Base-by-base conservation (phyloP, 2,113 vertebrate species). In the Phocoena sinus region DNA sequence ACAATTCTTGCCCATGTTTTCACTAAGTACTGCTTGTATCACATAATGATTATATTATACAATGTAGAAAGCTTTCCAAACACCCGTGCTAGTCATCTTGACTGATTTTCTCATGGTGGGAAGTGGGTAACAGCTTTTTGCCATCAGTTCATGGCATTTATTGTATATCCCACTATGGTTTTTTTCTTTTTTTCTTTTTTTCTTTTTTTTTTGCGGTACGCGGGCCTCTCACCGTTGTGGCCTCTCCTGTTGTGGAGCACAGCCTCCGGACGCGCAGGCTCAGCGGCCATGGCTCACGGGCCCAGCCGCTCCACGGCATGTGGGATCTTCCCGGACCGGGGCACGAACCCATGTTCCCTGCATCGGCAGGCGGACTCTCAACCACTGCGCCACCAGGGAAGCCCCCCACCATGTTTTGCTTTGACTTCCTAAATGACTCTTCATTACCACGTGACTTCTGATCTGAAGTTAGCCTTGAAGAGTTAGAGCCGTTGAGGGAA, bases 381-480 rank as follows among this genome's bases (percentile, higher is more conserved):
- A 41, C 41, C 41, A 41, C 41, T 41, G 41, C 41, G 41, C 41
- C 41, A 41, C 41, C 6, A 41, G 41, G 41, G 41, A 41, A 41
- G 41, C 6, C 41, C 41, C 7, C 28, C 71, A 94, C 58, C 0
- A 1, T 11, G 38, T 65, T 71, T 36, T 44, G 18, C 25, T 86
- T 33, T 31, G 68, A 96, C 18, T 21, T 38, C 15, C 26, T 67
- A 47, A 60, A 17, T 85, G 58, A 60, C 6, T 96, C 36, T 70
- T 87, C 95, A 97, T 68, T 3, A 73, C 12, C 41, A 94, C 28
- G 63, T 13, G 80, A 84, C 84, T 70, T 95, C 88, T 62, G 33
- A 17, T 83, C 56, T 92, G 67, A 58, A 62, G 20, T 58, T 13
- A 70, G 38, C 86, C 89, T 76, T 63, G 50, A 97, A 7, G 47